These are phyloP conservation scores for Psilanteris sp. DNA, from an alignment of 1,140 invertebrate genomes.

Conservation along the genomic window DNA sequence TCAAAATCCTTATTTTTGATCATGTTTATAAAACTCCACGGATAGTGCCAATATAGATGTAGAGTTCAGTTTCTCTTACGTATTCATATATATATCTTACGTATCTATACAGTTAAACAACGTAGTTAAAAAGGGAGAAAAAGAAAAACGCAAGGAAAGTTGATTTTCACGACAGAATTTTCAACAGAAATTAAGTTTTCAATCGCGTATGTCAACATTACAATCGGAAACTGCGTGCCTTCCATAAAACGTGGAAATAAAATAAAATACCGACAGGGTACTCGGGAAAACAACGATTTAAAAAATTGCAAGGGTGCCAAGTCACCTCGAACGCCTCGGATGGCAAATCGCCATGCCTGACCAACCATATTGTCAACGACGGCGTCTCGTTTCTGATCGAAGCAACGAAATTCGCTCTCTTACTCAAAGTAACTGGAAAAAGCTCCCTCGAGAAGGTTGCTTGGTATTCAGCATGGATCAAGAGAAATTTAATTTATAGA, in stretches of 20 bases:
- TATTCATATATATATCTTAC: no score
- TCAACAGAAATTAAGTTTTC: constrained; percentile 42
- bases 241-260: background rate
- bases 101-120: no score
- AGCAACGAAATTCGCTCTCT: background rate
- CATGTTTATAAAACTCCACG: no score
- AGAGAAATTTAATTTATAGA: constrained; percentile 51
- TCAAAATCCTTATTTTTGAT: no score
- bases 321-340: background rate
- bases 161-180: constrained; percentile 28
- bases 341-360: constrained; percentile 24
- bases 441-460: background rate
- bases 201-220: constrained; percentile 12
- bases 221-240: constrained; percentile 3
- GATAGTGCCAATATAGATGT: no score
- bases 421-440: background rate
- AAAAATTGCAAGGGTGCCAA: constrained; percentile 31
- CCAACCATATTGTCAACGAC: constrained; percentile 36
- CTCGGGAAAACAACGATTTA: constrained; percentile 1
- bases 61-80: no score
- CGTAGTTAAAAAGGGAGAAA: no score
- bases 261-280: constrained; percentile 14
- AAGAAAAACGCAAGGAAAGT: no score
- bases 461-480: constrained; percentile 41
- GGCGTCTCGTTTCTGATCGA: background rate